phyloP scores from a whole-genome alignment of 2,797 vertebrate species.

The Eptatretus atami region DNA sequence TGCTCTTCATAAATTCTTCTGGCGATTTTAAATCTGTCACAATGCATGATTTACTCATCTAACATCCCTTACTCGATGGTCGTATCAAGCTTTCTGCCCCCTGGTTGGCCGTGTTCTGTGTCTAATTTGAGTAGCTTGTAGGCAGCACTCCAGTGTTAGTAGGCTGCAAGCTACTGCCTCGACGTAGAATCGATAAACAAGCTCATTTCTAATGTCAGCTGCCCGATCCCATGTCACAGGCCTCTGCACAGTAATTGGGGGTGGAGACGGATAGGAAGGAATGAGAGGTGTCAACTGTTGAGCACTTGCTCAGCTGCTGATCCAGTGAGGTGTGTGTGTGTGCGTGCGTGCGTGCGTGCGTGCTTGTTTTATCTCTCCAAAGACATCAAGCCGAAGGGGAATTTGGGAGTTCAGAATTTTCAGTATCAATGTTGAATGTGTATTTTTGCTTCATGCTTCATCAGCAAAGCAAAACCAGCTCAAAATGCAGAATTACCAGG shows the following conservation, averaged over 20 bases:
- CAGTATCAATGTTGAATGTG: too few species aligned
- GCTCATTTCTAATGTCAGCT: slow-evolving; percentile 4
- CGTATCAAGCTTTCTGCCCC: slow-evolving; percentile 31
- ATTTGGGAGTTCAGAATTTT: too few species aligned
- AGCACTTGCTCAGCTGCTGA: too few species aligned
- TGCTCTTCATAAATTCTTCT: slow-evolving; percentile 11
- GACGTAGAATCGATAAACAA: slow-evolving; percentile 4
- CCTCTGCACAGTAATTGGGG: slow-evolving; percentile 2
- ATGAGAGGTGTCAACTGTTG: not conserved
- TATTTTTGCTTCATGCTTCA: too few species aligned
- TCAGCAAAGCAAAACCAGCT: too few species aligned
- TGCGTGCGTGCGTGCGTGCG: too few species aligned
- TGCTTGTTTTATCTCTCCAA: too few species aligned
- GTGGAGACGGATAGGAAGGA: not conserved
- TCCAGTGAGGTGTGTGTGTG: too few species aligned
- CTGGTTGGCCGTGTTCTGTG: slow-evolving; percentile 29
- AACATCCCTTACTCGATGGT: slow-evolving; percentile 44
- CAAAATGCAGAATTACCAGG: too few species aligned
- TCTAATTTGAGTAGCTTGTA: slow-evolving; percentile 39
- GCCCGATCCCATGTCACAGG: slow-evolving; percentile 2
- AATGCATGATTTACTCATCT: slow-evolving; percentile 42
- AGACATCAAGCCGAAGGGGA: too few species aligned
- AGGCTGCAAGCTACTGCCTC: not conserved
- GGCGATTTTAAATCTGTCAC: slow-evolving; percentile 33
- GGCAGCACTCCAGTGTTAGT: slow-evolving; percentile 1